Percentiles rank a stretch among this genome's conserved stretches.
Conservation (phyloP, 2,797 vertebrate species). For the Poecile montanus region DNA sequence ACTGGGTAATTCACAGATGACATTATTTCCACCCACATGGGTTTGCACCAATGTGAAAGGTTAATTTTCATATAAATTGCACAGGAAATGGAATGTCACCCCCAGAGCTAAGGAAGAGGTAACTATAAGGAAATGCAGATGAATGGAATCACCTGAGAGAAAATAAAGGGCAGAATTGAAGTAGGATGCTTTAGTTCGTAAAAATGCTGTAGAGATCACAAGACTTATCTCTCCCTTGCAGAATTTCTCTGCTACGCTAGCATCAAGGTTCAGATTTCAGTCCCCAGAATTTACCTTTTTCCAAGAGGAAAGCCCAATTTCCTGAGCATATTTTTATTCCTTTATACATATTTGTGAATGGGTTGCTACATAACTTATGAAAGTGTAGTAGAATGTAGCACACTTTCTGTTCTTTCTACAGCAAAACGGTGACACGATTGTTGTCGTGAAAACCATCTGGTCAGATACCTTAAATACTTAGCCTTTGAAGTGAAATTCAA, state of each 20-base stretch:
- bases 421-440: neutral
- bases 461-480: neutral
- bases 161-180: neutral
- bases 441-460: neutral
- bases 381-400: neutral
- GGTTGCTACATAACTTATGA: neutral
- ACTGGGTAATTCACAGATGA: neutral
- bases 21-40: neutral
- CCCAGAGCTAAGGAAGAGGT: neutral
- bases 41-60: neutral
- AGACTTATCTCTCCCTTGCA: neutral
- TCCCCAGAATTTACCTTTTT: neutral
- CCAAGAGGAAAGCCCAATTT: neutral
- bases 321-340: neutral
- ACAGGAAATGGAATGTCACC: neutral
- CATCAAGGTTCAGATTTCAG: neutral
- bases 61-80: constrained; percentile 56
- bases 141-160: neutral
- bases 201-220: neutral
- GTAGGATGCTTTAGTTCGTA: neutral
- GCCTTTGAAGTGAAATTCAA: neutral
- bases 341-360: neutral
- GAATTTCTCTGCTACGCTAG: neutral
- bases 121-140: neutral
- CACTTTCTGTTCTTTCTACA: neutral